A percentile compares a stretch with the other conserved stretches of the same genome.
Conservation (phyloP, 2,797 vertebrate species). For the Mormyrops boulengeri region DNA sequence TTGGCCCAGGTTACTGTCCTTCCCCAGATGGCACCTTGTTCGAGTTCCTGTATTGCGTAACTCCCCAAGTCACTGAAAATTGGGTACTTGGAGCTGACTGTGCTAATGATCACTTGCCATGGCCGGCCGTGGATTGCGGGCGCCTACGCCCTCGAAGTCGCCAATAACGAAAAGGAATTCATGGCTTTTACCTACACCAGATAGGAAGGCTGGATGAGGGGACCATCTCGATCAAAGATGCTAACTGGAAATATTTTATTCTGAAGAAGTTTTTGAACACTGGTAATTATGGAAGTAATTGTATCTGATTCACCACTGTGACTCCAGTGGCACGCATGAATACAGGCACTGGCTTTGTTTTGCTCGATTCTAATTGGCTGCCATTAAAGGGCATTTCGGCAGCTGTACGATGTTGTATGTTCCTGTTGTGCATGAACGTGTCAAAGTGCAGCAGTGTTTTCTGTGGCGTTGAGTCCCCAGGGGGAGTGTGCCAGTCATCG, state of each 20-base stretch:
- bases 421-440: background rate
- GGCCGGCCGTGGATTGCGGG: background rate
- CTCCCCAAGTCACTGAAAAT: background rate
- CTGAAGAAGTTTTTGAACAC: background rate
- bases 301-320: background rate
- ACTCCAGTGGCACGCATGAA: background rate
- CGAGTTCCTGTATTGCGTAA: background rate
- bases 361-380: background rate
- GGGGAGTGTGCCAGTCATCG: background rate
- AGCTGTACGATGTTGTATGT: background rate
- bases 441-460: background rate
- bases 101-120: background rate
- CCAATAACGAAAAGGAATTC: background rate
- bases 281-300: background rate
- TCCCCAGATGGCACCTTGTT: background rate
- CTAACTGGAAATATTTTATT: background rate
- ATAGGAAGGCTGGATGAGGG: background rate
- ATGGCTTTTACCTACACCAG: background rate
- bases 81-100: background rate
- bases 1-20: background rate
- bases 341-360: background rate
- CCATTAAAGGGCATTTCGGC: background rate
- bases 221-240: background rate
- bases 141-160: background rate
- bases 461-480: background rate